phyloP scores from a whole-genome alignment of 2,797 vertebrate species.

The Pyrocephalus nanus region DNA sequence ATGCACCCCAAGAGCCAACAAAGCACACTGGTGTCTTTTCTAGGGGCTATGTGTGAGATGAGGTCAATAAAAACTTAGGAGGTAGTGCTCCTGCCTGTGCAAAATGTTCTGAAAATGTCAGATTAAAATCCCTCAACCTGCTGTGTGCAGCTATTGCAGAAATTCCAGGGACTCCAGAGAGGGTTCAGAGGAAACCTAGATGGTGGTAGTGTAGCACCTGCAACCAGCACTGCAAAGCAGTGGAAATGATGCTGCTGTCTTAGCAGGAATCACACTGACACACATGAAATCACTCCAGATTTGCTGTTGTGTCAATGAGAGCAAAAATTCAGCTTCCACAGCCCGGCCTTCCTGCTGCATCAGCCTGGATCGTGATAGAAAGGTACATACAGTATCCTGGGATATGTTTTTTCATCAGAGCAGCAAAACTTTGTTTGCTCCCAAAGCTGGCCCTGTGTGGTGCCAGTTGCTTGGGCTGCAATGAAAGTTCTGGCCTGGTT shows the following conservation, averaged over 20 bases:
- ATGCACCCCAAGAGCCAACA: neutral
- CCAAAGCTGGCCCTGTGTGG: neutral
- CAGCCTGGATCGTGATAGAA: neutral
- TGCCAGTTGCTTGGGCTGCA: neutral
- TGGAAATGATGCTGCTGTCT: neutral
- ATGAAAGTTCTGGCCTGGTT: neutral
- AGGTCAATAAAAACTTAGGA: neutral
- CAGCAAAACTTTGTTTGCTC: neutral
- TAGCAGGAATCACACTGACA: neutral
- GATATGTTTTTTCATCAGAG: neutral
- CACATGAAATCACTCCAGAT: neutral
- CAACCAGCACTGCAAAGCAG: neutral
- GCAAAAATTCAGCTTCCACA: neutral
- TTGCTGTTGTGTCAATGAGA: neutral
- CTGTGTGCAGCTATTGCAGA: neutral
- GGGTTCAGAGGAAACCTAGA: neutral
- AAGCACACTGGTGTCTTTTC: neutral
- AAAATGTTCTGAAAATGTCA: neutral
- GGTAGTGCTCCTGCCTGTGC: neutral
- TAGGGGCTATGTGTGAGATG: neutral
- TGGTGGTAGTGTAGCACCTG: neutral
- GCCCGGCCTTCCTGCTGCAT: neutral
- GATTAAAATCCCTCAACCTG: neutral
- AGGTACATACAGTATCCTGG: neutral
- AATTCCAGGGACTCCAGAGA: neutral